phyloP scores from a whole-genome alignment of 2,888 invertebrate genomes.

The Labia minor region DNA sequence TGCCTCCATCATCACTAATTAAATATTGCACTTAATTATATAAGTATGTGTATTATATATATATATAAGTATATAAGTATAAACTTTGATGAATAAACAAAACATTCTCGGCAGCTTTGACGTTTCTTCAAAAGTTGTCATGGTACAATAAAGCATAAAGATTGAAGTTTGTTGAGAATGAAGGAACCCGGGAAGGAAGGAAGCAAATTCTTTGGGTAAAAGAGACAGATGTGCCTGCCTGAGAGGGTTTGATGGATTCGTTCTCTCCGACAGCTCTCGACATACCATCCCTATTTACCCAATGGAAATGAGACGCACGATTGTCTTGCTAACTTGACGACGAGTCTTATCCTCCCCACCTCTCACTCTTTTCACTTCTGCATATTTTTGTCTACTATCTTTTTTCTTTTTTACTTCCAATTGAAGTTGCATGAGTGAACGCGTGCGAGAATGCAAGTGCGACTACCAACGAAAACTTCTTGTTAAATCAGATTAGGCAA shows the following conservation, averaged over 20 bases:
- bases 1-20: too few species aligned
- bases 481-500: slow-evolving; percentile 3
- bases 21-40: too few species aligned
- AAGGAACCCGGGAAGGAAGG: background rate
- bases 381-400: background rate
- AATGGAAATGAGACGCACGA: slow-evolving; percentile 7
- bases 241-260: background rate
- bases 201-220: background rate
- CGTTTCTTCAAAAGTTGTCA: background rate
- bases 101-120: background rate
- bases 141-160: background rate
- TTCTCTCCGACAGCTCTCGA: background rate
- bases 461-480: background rate
- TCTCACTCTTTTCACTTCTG: background rate
- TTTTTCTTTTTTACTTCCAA: too few species aligned
- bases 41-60: too few species aligned
- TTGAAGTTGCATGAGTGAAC: too few species aligned
- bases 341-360: too few species aligned
- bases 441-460: background rate
- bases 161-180: background rate
- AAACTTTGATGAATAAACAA: background rate
- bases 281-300: background rate
- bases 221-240: background rate
- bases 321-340: slow-evolving; percentile 8
- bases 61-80: too few species aligned